phyloP scores from a whole-genome alignment of 2,797 vertebrate genomes.

The Acomys russatus region DNA sequence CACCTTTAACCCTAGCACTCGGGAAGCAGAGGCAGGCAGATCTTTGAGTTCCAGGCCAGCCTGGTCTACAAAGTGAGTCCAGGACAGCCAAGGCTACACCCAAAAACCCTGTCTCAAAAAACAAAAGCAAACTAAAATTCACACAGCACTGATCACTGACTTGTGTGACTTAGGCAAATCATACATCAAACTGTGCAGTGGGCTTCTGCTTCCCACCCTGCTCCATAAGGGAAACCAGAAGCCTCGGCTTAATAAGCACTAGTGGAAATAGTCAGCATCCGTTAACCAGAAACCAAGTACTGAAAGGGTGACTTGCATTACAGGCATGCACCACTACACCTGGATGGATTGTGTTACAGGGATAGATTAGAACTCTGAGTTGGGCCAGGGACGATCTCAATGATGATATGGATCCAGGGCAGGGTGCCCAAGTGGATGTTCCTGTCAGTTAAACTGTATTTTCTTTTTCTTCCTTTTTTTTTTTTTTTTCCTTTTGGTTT shows the following conservation, averaged over 20 bases:
- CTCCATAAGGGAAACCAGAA: neutral
- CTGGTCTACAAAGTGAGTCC: too few relatives aligned
- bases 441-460: conserved; percentile 27
- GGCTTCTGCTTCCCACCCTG: neutral
- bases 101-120: too few relatives aligned
- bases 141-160: neutral
- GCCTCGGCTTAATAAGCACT: neutral
- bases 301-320: conserved; percentile 2
- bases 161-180: conserved; percentile 32
- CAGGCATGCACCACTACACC: too few relatives aligned
- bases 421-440: conserved; percentile 21
- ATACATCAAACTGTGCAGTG: neutral
- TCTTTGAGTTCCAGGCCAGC: too few relatives aligned
- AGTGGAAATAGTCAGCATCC: conserved; percentile 30
- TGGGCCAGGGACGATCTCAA: neutral
- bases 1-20: too few relatives aligned
- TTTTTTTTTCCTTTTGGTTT: neutral
- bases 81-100: too few relatives aligned
- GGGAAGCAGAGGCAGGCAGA: too few relatives aligned
- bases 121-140: too few relatives aligned
- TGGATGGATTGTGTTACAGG: conserved; percentile 52
- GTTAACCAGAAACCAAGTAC: conserved; percentile 48
- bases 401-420: neutral
- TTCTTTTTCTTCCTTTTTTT: neutral
- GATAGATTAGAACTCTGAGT: conserved; percentile 11